These are phyloP conservation scores for Eptesicus fuscus DNA, from an alignment of 2,113 vertebrate genomes.

Conservation along the genomic window DNA sequence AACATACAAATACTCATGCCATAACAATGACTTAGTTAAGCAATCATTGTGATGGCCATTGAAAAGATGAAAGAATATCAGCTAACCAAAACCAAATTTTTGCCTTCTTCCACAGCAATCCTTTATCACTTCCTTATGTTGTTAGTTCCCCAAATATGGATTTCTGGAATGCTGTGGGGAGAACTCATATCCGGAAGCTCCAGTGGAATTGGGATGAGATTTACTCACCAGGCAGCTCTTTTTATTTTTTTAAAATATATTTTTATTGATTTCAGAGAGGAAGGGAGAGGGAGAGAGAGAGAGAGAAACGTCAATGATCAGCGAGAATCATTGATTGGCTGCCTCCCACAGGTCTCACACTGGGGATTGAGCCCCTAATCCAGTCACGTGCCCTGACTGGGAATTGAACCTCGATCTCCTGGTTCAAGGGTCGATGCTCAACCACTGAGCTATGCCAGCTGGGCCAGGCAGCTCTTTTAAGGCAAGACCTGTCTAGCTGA, in stretches of 20 bases:
- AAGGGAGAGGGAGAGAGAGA: too few relatives aligned
- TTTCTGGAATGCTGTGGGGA: slow-evolving; percentile 8
- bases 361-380: too few relatives aligned
- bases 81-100: slow-evolving; percentile 49
- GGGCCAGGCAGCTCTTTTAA: not conserved
- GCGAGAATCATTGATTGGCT: too few relatives aligned
- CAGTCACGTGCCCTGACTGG: too few relatives aligned
- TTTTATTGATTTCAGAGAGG: too few relatives aligned
- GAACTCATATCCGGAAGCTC: not conserved
- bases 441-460: too few relatives aligned
- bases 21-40: not conserved
- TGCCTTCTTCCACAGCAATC: not conserved
- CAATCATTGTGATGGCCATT: not conserved
- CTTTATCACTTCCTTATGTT: slow-evolving; percentile 46
- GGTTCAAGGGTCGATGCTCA: too few relatives aligned
- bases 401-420: too few relatives aligned
- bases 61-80: slow-evolving; percentile 40
- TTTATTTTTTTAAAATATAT: too few relatives aligned
- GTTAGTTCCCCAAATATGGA: not conserved
- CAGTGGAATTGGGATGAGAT: not conserved
- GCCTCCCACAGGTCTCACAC: too few relatives aligned
- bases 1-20: not conserved
- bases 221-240: not conserved
- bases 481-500: not conserved
- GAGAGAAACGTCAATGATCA: too few relatives aligned